Evolutionary conservation across 2,888 invertebrate species (phyloP).

Genomic region (Eupithecia subumbrata): DNA sequence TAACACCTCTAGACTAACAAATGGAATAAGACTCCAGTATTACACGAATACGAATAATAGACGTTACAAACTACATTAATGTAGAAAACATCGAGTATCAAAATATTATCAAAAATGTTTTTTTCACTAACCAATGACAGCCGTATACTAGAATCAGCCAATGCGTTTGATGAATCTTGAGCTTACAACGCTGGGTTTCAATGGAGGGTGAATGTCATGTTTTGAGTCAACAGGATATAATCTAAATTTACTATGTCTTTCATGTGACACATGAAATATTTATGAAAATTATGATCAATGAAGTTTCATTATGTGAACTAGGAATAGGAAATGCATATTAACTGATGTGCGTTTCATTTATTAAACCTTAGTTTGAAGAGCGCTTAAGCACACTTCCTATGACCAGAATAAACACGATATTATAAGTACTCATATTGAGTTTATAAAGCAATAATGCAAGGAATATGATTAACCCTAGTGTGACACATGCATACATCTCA

Average conservation of each 20-base stretch:
- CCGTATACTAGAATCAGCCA: constrained; percentile 83
- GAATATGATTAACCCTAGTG: constrained; percentile 72
- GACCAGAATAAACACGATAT: constrained; percentile 82
- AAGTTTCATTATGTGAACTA: constrained; percentile 22
- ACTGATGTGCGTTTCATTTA: constrained; percentile 59
- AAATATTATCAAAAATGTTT: constrained; percentile 82
- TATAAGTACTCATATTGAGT: constrained; percentile 60
- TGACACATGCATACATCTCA: constrained; percentile 76
- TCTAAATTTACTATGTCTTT: not conserved
- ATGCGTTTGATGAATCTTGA: constrained; percentile 76
- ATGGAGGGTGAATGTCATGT: constrained; percentile 62
- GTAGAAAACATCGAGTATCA: constrained; percentile 84
- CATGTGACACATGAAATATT: not conserved
- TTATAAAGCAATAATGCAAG: constrained; percentile 63
- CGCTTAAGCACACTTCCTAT: constrained; percentile 68
- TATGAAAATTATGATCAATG: not conserved
- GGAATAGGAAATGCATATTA: constrained; percentile 52
- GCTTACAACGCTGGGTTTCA: constrained; percentile 69
- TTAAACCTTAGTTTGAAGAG: constrained; percentile 66
- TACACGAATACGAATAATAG: constrained; percentile 73
- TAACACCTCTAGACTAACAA: constrained; percentile 55
- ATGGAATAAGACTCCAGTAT: constrained; percentile 67
- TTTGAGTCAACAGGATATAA: not conserved
- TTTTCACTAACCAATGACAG: constrained; percentile 83
- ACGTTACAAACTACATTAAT: constrained; percentile 75